Evolutionary conservation across 2,113 vertebrate species (phyloP).

Genomic region (Pelecanus crispus): DNA sequence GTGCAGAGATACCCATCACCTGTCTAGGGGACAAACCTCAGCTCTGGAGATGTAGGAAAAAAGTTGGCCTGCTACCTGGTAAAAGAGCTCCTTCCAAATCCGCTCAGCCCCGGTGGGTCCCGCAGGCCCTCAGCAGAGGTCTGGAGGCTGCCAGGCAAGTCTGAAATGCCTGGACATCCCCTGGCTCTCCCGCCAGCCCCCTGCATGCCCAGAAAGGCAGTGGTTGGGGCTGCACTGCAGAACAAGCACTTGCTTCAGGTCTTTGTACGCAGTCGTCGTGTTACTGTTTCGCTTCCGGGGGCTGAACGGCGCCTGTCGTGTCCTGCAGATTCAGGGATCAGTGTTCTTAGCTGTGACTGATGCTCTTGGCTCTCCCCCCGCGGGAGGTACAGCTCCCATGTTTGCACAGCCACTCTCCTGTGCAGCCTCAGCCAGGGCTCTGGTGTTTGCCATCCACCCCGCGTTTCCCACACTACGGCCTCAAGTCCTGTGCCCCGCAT

Average conservation of each 20-base stretch:
- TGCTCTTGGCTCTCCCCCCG: not conserved
- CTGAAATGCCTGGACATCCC: not conserved
- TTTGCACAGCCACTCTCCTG: not conserved
- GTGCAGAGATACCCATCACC: not conserved
- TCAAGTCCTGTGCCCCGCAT: not conserved
- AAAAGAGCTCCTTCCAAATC: not conserved
- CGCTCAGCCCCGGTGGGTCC: fast-evolving
- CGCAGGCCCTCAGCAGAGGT: not conserved
- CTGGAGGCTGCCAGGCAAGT: not conserved
- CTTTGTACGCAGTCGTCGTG: fast-evolving
- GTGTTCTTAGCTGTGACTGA: not conserved
- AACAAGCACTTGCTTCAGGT: not conserved
- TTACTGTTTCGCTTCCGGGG: not conserved
- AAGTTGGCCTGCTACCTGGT: not conserved
- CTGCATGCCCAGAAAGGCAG: not conserved
- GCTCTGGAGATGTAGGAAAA: not conserved
- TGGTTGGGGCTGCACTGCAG: not conserved
- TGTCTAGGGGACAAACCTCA: not conserved
- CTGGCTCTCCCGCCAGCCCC: not conserved
- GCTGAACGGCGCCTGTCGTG: fast-evolving
- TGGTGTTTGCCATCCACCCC: not conserved
- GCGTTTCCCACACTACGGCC: not conserved
- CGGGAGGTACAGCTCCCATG: not conserved
- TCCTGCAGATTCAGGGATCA: not conserved
- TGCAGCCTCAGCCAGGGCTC: not conserved